Evolutionary conservation across 2,888 invertebrate species (phyloP).

Genomic region (Choreutis nemorana): DNA sequence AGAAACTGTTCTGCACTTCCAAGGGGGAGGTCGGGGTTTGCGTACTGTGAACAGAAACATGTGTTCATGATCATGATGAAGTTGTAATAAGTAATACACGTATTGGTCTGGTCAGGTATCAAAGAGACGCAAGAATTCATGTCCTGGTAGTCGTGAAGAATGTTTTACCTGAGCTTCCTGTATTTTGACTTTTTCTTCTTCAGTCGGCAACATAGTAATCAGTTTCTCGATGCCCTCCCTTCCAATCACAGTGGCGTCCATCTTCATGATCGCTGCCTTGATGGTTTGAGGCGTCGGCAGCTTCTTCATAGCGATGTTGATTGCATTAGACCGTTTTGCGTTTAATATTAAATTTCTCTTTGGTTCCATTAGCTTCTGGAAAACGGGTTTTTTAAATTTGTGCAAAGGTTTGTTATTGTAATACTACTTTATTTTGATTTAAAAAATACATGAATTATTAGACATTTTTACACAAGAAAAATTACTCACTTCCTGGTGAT

Average conservation of each 20-base stretch:
- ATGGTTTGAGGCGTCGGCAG: conserved; percentile 97
- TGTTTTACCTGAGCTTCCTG: conserved; percentile 83
- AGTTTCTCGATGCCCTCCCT: conserved; percentile 98
- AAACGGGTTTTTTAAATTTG: neutral
- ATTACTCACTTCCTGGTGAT: conserved; percentile 33
- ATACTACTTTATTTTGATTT: neutral
- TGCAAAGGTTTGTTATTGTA: neutral
- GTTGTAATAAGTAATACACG: neutral
- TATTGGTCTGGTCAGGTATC: neutral
- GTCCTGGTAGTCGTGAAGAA: neutral
- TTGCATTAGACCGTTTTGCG: conserved; percentile 97
- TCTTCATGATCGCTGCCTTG: conserved; percentile 98
- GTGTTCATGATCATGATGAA: neutral
- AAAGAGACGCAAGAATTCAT: neutral
- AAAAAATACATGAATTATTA: conserved; percentile 1
- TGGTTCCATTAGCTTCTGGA: conserved; percentile 55
- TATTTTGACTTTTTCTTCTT: conserved; percentile 95
- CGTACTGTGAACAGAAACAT: conserved; percentile 52
- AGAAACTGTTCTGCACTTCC: conserved; percentile 99
- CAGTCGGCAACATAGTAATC: conserved; percentile 95
- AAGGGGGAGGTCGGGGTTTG: conserved; percentile 87
- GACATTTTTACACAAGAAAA: conserved; percentile 2
- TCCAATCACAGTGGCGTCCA: conserved; percentile 98
- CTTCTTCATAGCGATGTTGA: conserved; percentile 99
- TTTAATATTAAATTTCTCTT: conserved; percentile 81